A percentile compares a stretch with the other conserved stretches of the same genome.
These are phyloP conservation scores for Meganola albula DNA, from an alignment of 2,888 invertebrate genomes.

Conservation along the genomic window DNA sequence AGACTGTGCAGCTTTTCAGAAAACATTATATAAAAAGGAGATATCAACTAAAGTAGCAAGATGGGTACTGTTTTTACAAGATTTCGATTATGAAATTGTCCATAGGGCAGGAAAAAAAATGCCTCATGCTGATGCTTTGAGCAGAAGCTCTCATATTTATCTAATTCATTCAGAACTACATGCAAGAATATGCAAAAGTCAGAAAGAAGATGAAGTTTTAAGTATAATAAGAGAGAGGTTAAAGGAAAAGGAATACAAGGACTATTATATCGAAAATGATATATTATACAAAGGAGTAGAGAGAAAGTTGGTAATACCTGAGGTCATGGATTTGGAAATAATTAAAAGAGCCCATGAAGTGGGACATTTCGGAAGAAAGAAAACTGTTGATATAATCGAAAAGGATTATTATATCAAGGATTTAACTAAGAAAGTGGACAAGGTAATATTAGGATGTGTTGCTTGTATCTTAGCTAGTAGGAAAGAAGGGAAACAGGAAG, in stretches of 20 bases:
- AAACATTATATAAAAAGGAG: not conserved
- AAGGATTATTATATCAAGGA: conserved; percentile 1
- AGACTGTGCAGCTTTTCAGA: conserved; percentile 1
- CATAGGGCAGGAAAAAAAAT: not conserved
- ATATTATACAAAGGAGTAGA: conserved; percentile 1
- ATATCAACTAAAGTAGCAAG: not conserved
- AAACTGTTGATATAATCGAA: not conserved
- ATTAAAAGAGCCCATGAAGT: conserved; percentile 14
- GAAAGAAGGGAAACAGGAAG: conserved; percentile 1
- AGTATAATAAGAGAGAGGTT: conserved; percentile 1
- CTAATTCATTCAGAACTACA: not conserved
- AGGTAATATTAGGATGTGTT: not conserved
- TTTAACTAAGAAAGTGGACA: not conserved
- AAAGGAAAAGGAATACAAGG: not conserved
- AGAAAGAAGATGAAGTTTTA: not conserved
- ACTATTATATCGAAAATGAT: conserved; percentile 1
- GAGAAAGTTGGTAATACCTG: not conserved
- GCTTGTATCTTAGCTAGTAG: not conserved
- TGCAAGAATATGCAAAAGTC: too few relatives aligned
- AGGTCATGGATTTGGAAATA: conserved; percentile 10
- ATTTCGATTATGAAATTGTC: conserved; percentile 1
- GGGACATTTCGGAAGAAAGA: conserved; percentile 15
- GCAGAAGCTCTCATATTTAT: not conserved
- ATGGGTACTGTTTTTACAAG: not conserved
- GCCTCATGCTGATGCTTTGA: conserved; percentile 3